A percentile compares a stretch with the other conserved stretches of the same genome.
Evolutionary conservation across 2,888 invertebrate species (phyloP).

Genomic region (Epiblema foenella): DNA sequence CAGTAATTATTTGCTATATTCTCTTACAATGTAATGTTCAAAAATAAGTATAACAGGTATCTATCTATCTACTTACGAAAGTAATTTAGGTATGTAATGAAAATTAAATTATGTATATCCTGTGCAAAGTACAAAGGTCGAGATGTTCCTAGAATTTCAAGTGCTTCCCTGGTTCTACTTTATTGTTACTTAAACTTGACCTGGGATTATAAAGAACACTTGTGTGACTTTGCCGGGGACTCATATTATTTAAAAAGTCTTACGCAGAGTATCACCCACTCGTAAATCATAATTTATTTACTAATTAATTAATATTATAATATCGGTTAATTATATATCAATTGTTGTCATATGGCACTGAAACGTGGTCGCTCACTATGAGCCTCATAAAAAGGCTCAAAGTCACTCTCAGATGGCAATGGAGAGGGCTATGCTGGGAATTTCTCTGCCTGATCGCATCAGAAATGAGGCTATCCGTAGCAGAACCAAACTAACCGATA

Average conservation of each 20-base stretch:
- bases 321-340: not conserved
- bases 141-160: conserved; percentile 32
- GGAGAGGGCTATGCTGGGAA: too few relatives aligned
- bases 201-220: conserved; percentile 34
- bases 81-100: conserved; percentile 28
- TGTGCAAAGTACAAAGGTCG: conserved; percentile 33
- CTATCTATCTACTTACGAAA: conserved; percentile 22
- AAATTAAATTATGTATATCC: conserved; percentile 41
- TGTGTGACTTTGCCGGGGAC: conserved; percentile 17
- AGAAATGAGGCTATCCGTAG: too few relatives aligned
- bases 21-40: too few relatives aligned
- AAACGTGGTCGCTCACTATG: too few relatives aligned
- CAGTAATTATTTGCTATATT: too few relatives aligned
- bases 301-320: not conserved
- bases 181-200: conserved; percentile 38
- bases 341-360: too few relatives aligned
- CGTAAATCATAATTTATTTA: not conserved
- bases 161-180: conserved; percentile 34
- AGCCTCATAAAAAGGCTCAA: too few relatives aligned
- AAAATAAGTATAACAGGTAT: conserved; percentile 12
- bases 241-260: conserved; percentile 26
- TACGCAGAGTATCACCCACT: not conserved
- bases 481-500: too few relatives aligned
- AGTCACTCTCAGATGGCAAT: too few relatives aligned
- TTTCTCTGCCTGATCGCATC: too few relatives aligned